Base-by-base conservation (phyloP, 1,140 invertebrate genomes). In the Trachymyrmex septentrionalis region DNA sequence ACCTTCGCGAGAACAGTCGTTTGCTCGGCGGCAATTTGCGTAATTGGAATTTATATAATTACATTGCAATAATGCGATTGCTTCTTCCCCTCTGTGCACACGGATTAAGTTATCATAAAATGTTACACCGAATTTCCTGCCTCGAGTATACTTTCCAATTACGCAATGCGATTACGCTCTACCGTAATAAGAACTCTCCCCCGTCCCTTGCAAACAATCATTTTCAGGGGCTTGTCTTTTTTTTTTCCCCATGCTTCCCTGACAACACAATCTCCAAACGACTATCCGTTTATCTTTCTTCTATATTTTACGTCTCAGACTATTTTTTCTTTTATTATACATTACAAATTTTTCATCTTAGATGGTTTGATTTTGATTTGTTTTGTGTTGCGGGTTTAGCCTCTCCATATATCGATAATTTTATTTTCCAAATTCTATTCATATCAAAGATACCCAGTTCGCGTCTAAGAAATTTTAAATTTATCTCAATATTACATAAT, bases 31-130 rank as follows among this genome's bases (percentile, higher is more conserved):
- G 80, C 80, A 84, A 84, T 84, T 75, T 84, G 69, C 80, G 55
- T 84, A 84, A 84, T 84, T 84, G 80, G 80, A 84, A 84, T 73
- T 84, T 84, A 84, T 84, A 84, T 84, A 84, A 84, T 84, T 84
- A 84, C 80, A 84, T 61, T 61, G 69, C 69, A 57, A 48, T 84
- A 84, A 84, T 84, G 80, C 80, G 69, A 84, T 84, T 84, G 80
- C 80, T 75, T 84, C 80, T 50, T 73, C 44, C 80, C 69, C 53
- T 59, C 69, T 61, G n/a, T 19, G 38, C 55, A 61, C 38, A 55
- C 69, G 69, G 69, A 84, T 84, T 84, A 84, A 84, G 80, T 84
- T 75, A 84, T 81, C 78, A 81, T 84, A 84, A 84, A 84, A 75
- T 61, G 80, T 84, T 84, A 84, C 80, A 73, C 69, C 69, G 30